These are phyloP conservation scores for Netelia virgata DNA, from an alignment of 2,888 invertebrate genomes.

Conservation along the genomic window DNA sequence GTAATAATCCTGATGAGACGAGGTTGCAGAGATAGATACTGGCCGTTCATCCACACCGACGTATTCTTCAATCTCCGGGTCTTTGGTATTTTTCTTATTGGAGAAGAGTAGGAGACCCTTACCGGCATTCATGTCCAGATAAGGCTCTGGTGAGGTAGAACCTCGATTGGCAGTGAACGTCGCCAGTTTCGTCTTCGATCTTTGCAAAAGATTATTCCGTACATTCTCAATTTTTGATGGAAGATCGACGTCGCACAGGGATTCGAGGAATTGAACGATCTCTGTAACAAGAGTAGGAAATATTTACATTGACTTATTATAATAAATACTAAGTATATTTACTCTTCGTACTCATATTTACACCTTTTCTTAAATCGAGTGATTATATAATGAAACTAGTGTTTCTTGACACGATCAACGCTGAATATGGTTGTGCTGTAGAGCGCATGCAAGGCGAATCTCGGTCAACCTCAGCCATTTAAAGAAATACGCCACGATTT, in stretches of 20 bases:
- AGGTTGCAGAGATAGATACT: not conserved
- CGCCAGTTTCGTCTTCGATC: constrained; percentile 73
- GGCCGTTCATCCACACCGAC: constrained; percentile 70
- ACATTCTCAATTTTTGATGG: constrained; percentile 66
- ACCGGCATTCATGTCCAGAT: constrained; percentile 81
- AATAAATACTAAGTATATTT: too few relatives aligned
- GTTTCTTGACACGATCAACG: too few relatives aligned
- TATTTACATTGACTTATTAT: not conserved
- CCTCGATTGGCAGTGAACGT: constrained; percentile 42
- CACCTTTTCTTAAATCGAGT: too few relatives aligned
- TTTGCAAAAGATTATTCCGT: constrained; percentile 74
- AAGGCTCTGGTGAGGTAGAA: constrained; percentile 78
- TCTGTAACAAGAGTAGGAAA: constrained; percentile 39
- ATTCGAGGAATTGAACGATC: constrained; percentile 62
- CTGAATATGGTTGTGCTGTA: not conserved
- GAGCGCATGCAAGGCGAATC: not conserved
- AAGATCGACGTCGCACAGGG: constrained; percentile 53
- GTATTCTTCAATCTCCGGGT: constrained; percentile 70
- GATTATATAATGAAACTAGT: too few relatives aligned
- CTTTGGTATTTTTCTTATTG: constrained; percentile 71
- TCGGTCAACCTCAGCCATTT: not conserved
- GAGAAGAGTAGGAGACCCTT: constrained; percentile 67
- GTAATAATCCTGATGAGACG: constrained; percentile 74
- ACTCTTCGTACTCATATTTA: too few relatives aligned
- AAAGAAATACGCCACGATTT: not conserved